A percentile compares a stretch with the other conserved stretches of the same genome.
Evolutionary conservation across 2,113 vertebrate genomes (phyloP).

Genomic region (Corythornis cristatus): DNA sequence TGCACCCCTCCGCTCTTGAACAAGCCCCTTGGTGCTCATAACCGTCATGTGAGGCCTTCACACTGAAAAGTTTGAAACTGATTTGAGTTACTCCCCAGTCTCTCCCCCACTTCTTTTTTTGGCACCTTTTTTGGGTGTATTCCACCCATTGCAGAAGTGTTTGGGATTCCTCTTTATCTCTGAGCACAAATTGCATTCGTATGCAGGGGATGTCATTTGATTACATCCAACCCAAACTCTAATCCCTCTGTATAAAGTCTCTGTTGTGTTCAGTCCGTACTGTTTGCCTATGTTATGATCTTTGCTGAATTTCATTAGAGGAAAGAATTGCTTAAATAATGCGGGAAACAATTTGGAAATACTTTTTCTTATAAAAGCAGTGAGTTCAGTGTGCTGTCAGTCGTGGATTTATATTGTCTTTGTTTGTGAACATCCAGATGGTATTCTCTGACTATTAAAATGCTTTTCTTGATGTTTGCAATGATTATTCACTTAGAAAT

Average conservation of each 20-base stretch:
- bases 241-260: slow-evolving; percentile 21
- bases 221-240: slow-evolving; percentile 10
- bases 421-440: slow-evolving; percentile 67
- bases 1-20: not conserved
- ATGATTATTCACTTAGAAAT: slow-evolving; percentile 64
- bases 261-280: not conserved
- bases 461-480: slow-evolving; percentile 52
- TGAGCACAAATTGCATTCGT: not conserved
- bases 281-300: slow-evolving; percentile 22
- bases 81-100: not conserved
- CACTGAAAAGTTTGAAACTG: not conserved
- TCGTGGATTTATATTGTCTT: slow-evolving; percentile 36
- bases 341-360: slow-evolving; percentile 58
- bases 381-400: slow-evolving; percentile 35
- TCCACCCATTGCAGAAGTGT: slow-evolving; percentile 8
- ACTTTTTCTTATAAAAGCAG: slow-evolving; percentile 39
- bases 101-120: not conserved
- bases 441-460: slow-evolving; percentile 60
- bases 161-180: slow-evolving; percentile 55
- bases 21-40: rapidly evolving
- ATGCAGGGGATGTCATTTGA: slow-evolving; percentile 34
- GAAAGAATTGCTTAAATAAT: slow-evolving; percentile 40
- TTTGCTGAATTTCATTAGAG: slow-evolving; percentile 48
- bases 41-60: not conserved
- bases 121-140: not conserved